A percentile compares a stretch with the other conserved stretches of the same genome.
Conservation (phyloP, 30 jellyfish, hydroid and myxozoan genomes). For the Aurelia aurita complex sp. Pacific region DNA sequence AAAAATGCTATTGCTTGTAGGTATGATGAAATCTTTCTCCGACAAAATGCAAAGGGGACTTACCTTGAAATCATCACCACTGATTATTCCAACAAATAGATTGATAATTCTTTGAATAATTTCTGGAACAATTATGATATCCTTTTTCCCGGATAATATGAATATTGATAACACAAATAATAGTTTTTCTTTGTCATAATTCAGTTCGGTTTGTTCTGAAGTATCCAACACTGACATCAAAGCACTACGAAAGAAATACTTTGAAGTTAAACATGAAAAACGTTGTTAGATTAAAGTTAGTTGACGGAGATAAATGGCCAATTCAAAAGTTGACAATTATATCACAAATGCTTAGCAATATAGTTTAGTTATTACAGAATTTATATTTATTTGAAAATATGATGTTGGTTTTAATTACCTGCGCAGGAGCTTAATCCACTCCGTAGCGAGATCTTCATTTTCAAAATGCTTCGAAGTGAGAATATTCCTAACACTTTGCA, state of each 20-base stretch:
- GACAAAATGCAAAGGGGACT: too few species aligned
- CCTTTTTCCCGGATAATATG: constrained; percentile 53
- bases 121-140: constrained; percentile 28
- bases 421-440: constrained; percentile 66
- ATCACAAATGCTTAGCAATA: too few species aligned
- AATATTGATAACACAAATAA: constrained; percentile 48
- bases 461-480: constrained; percentile 41
- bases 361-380: too few species aligned
- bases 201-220: constrained; percentile 11
- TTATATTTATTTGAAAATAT: too few species aligned
- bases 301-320: too few species aligned
- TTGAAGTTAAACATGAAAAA: not conserved
- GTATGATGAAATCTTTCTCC: too few species aligned
- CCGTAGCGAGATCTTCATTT: constrained; percentile 31
- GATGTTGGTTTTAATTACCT: constrained; percentile 51
- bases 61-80: constrained; percentile 37
- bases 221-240: constrained; percentile 51
- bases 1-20: too few species aligned
- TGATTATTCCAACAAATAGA: constrained; percentile 52
- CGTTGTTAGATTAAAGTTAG: too few species aligned
- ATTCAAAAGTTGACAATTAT: too few species aligned
- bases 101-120: constrained; percentile 51
- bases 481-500: constrained; percentile 62
- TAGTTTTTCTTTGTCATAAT: constrained; percentile 44
- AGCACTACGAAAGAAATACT: constrained; percentile 4